Percentiles rank a stretch among this genome's conserved stretches.
Evolutionary conservation across 2,888 invertebrate genomes (phyloP).

Genomic region (Leptura quadrifasciata): DNA sequence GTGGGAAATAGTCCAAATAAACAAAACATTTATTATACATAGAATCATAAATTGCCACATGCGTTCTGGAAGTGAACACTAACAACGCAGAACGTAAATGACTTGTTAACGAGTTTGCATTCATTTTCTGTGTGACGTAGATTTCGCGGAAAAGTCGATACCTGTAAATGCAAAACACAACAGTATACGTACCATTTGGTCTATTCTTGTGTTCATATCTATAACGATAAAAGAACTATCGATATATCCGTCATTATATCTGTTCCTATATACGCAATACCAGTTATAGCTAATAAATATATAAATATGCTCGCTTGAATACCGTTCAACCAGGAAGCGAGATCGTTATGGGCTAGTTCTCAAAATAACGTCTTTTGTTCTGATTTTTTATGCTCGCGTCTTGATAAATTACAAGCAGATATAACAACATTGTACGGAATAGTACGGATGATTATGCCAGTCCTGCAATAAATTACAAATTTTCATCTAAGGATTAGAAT

Average conservation of each 20-base stretch:
- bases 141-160: slow-evolving; percentile 27
- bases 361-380: no score
- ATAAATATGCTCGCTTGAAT: no score
- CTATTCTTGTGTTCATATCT: neutral
- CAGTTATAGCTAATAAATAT: neutral
- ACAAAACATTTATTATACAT: neutral
- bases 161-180: neutral
- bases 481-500: no score
- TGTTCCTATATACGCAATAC: neutral
- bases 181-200: slow-evolving; percentile 1
- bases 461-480: no score
- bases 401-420: no score
- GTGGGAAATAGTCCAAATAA: slow-evolving; percentile 21
- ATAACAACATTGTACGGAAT: no score
- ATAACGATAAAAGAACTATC: slow-evolving; percentile 3
- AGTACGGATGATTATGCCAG: no score
- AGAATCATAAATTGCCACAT: neutral
- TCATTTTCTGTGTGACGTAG: slow-evolving; percentile 15
- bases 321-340: no score
- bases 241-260: neutral
- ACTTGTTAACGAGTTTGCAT: slow-evolving; percentile 16
- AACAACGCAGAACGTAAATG: slow-evolving; percentile 13
- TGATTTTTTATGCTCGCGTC: no score
- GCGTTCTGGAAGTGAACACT: neutral
- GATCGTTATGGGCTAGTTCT: no score